Base-by-base conservation (phyloP, 2,113 vertebrate genomes). In the Brachyhypopomus occidentalis region DNA sequence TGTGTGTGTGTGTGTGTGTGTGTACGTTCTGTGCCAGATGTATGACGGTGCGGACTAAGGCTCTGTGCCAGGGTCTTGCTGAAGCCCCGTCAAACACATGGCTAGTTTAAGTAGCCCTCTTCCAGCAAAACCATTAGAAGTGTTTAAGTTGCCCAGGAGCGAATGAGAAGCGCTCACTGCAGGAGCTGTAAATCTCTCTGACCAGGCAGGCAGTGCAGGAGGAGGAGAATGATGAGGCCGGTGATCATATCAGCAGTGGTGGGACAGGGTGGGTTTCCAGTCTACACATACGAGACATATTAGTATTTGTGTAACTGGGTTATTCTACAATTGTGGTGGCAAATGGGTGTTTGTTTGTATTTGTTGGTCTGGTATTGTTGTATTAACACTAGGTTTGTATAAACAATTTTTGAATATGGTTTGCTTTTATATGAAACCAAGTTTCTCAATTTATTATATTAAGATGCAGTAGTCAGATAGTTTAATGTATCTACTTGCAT, bases 51-150 rank as follows among this genome's bases (percentile, higher is more conserved):
- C 63, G 30, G 27, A 66, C 27, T 34, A 30, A 69, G 17, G 66
- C 19, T 23, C 66, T 69, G 30, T 69, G 66, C 66, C 63, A 66
- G 27, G 4, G 30, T 4, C 45, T 52, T 14, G 45, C 45, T 52
- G 45, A 52, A 14, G 45, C 23, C 62, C 27, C 20, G 8, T 66
- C 63, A 66, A 0, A 34, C 63, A 66, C 63, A 23, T 11, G n/a
- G 41, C 9, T 20, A 38, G 30, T 38, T 67, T 64, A 63, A 75
- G 12, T 58, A 14, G 41, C 45, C 58, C 74, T 74, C 60, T 45
- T 74, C 74, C 62, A 60, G 62, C 36, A 52, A 30, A 48, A 75
- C 66, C 79, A 81, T 84, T 81, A 81, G 20, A 71, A 59, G 34
- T 72, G 66, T 78, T 66, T 71, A 77, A 78, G 70, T 67, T 74